A percentile compares a stretch with the other conserved stretches of the same genome.
These are phyloP conservation scores for Andrena hattorfiana DNA, from an alignment of 2,888 invertebrate species.

Conservation along the genomic window DNA sequence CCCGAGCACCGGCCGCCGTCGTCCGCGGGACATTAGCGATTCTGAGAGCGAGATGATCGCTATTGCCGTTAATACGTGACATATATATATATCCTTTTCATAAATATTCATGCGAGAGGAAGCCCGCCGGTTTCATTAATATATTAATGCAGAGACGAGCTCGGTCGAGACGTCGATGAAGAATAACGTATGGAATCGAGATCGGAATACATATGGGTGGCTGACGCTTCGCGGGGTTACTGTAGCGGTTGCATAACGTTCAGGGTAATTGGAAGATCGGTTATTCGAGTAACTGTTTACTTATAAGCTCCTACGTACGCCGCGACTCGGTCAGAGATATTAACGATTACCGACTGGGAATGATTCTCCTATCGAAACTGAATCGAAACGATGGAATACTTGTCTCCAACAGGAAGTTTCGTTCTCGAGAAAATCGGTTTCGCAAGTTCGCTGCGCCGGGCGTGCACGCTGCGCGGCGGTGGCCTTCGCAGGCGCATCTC, in stretches of 20 bases:
- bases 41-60: constrained; percentile 17
- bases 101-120: constrained; percentile 1
- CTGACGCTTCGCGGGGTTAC: background rate
- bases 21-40: constrained; percentile 25
- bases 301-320: background rate
- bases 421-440: too few relatives aligned
- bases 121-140: background rate
- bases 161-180: background rate
- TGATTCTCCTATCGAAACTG: too few relatives aligned
- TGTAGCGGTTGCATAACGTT: background rate
- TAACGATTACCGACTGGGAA: too few relatives aligned
- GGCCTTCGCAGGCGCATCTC: too few relatives aligned
- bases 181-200: background rate
- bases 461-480: too few relatives aligned
- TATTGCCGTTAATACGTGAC: constrained; percentile 31
- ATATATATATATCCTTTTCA: background rate
- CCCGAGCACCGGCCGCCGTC: background rate
- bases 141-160: background rate
- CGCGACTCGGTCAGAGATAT: background rate
- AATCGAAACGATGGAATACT: too few relatives aligned
- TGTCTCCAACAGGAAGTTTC: too few relatives aligned
- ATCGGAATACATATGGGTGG: too few relatives aligned
- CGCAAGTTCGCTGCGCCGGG: too few relatives aligned
- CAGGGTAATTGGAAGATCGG: background rate
- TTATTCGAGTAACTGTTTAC: background rate